A percentile compares a stretch with the other conserved stretches of the same genome.
phyloP scores from a whole-genome alignment of 2,113 vertebrate species.

The Solea solea region DNA sequence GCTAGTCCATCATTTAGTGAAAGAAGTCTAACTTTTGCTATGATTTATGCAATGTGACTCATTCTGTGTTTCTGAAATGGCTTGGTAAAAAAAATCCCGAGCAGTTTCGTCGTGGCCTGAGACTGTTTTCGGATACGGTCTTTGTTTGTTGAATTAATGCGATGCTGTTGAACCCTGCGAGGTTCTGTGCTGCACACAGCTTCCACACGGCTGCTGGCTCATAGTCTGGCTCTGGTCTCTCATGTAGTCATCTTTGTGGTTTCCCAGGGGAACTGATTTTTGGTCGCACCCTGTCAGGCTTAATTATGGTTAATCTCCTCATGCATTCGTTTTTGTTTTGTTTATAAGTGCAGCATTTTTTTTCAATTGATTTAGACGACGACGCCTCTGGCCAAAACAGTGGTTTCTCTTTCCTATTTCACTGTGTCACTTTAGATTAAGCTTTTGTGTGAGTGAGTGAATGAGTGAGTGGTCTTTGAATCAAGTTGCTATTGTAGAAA shows the following conservation, averaged over 20 bases:
- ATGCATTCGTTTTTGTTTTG: conserved; percentile 58
- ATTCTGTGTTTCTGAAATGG: not conserved
- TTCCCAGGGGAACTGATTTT: conserved; percentile 52
- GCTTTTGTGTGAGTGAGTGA: conserved; percentile 33
- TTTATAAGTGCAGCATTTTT: conserved; percentile 51
- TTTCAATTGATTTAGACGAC: conserved; percentile 65
- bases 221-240: conserved; percentile 33
- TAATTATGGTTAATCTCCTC: conserved; percentile 65
- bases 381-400: conserved; percentile 59
- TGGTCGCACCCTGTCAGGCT: conserved; percentile 52
- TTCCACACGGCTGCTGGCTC: conserved; percentile 53
- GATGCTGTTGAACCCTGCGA: conserved; percentile 46
- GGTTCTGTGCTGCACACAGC: conserved; percentile 45
- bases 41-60: conserved; percentile 35
- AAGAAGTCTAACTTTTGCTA: conserved; percentile 27
- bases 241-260: conserved; percentile 16
- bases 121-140: conserved; percentile 38
- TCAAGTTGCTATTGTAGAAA: conserved; percentile 6
- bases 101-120: conserved; percentile 32
- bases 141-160: conserved; percentile 65
- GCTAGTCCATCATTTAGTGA: conserved; percentile 28
- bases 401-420: conserved; percentile 13
- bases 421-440: conserved; percentile 29
- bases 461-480: conserved; percentile 18
- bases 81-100: conserved; percentile 21